Conservation (phyloP, 2,113 vertebrate genomes). For the Crotalus tigris region DNA sequence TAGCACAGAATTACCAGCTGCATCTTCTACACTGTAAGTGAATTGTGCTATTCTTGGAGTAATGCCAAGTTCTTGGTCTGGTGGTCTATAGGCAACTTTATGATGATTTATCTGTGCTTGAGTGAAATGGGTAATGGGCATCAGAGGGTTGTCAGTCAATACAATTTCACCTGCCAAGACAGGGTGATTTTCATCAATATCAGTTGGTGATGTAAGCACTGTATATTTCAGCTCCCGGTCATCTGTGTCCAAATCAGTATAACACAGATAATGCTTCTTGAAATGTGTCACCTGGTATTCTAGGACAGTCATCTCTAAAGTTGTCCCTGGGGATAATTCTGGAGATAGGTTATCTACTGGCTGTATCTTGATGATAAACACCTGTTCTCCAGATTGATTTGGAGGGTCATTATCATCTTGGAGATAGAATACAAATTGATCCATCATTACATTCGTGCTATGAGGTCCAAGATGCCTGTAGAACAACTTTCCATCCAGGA, state of each 20-base stretch:
- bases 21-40: slow-evolving; percentile 62
- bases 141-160: slow-evolving; percentile 51
- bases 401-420: slow-evolving; percentile 80
- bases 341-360: slow-evolving; percentile 58
- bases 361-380: slow-evolving; percentile 56
- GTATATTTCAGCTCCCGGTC: slow-evolving; percentile 64
- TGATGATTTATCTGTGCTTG: slow-evolving; percentile 67
- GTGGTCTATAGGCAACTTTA: slow-evolving; percentile 64
- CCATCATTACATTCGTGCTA: slow-evolving; percentile 62
- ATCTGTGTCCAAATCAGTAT: slow-evolving; percentile 62
- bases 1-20: slow-evolving; percentile 53
- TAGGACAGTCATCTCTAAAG: slow-evolving; percentile 63
- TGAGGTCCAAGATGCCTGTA: slow-evolving; percentile 74
- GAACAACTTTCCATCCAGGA: slow-evolving; percentile 77
- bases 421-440: slow-evolving; percentile 72
- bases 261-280: slow-evolving; percentile 56
- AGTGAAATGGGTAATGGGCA: slow-evolving; percentile 52
- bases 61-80: slow-evolving; percentile 58
- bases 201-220: slow-evolving; percentile 55
- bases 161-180: slow-evolving; percentile 59
- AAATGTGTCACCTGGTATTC: slow-evolving; percentile 66
- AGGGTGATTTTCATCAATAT: slow-evolving; percentile 60
- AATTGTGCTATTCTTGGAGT: slow-evolving; percentile 61
- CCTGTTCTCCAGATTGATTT: slow-evolving; percentile 70
- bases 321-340: slow-evolving; percentile 57